phyloP scores from a whole-genome alignment of 2,888 invertebrate species.

The Diaphora mendica region DNA sequence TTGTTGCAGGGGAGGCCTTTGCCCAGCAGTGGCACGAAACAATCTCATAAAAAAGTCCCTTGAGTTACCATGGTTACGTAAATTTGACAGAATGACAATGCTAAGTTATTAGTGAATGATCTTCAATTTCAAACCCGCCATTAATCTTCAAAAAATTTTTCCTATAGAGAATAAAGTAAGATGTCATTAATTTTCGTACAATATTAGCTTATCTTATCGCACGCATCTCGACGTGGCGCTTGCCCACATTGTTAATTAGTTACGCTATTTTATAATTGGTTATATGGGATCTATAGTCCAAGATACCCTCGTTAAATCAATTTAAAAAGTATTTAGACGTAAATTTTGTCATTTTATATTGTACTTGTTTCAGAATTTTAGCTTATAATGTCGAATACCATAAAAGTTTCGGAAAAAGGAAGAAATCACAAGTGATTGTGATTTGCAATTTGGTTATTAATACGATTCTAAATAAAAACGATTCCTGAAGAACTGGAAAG shows the following conservation, averaged over 20 bases:
- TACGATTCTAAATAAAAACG: neutral
- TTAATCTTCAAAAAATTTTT: neutral
- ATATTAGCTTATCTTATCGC: neutral
- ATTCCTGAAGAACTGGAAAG: too few relatives aligned
- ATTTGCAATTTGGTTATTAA: too few relatives aligned
- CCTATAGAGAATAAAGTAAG: neutral
- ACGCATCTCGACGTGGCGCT: neutral
- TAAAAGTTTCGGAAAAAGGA: neutral
- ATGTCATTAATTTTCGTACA: neutral
- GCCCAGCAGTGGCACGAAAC: too few relatives aligned
- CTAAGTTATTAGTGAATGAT: too few relatives aligned
- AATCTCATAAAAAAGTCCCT: too few relatives aligned
- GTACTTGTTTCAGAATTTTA: neutral
- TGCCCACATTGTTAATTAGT: constrained; percentile 25
- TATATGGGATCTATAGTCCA: neutral
- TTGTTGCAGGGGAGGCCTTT: too few relatives aligned
- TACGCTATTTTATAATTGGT: constrained; percentile 11
- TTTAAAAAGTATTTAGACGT: neutral
- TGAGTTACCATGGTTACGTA: too few relatives aligned
- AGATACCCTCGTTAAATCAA: neutral
- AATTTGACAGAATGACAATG: too few relatives aligned
- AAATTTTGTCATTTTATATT: neutral
- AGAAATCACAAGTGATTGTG: too few relatives aligned
- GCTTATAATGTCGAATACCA: neutral
- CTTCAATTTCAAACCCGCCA: too few relatives aligned